phyloP scores from a whole-genome alignment of 1,140 invertebrate genomes.

The Euschistus heros region DNA sequence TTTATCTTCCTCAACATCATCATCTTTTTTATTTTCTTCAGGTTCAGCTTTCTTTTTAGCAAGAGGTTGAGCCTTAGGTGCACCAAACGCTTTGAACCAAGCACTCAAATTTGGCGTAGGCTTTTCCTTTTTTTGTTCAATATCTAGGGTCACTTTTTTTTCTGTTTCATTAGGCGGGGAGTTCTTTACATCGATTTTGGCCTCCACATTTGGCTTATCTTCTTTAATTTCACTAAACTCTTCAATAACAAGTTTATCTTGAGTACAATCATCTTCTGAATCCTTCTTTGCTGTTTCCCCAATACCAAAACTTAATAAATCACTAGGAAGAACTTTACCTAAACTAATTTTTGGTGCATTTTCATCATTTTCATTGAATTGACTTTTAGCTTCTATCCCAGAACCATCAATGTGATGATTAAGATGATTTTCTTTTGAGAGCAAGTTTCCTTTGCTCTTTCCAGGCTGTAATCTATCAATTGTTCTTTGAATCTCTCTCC shows the following conservation, averaged over 20 bases:
- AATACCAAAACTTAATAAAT: constrained; percentile 32
- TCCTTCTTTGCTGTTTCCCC: constrained; percentile 24
- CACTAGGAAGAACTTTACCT: constrained; percentile 61
- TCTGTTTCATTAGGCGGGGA: constrained; percentile 24
- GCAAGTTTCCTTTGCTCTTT: constrained; percentile 73
- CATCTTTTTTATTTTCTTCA: constrained; percentile 5
- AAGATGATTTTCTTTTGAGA: constrained; percentile 37
- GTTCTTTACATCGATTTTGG: constrained; percentile 22
- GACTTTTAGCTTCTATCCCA: constrained; percentile 41
- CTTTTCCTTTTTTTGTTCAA: constrained; percentile 44
- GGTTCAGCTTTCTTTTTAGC: constrained; percentile 33
- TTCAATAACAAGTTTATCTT: constrained; percentile 23
- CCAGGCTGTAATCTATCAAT: constrained; percentile 72
- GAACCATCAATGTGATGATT: constrained; percentile 17
- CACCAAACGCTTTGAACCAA: constrained; percentile 83
- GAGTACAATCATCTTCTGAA: constrained; percentile 25
- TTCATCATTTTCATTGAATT: constrained; percentile 44
- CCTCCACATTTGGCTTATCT: constrained; percentile 31
- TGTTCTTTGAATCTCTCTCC: constrained; percentile 64
- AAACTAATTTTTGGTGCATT: constrained; percentile 66
- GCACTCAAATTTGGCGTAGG: constrained; percentile 76
- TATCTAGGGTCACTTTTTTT: constrained; percentile 32
- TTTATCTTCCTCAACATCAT: constrained; percentile 28
- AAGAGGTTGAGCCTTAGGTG: constrained; percentile 46
- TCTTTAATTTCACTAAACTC: constrained; percentile 35